phyloP scores from a whole-genome alignment of 2,113 vertebrate genomes.

The Lepus timidus region DNA sequence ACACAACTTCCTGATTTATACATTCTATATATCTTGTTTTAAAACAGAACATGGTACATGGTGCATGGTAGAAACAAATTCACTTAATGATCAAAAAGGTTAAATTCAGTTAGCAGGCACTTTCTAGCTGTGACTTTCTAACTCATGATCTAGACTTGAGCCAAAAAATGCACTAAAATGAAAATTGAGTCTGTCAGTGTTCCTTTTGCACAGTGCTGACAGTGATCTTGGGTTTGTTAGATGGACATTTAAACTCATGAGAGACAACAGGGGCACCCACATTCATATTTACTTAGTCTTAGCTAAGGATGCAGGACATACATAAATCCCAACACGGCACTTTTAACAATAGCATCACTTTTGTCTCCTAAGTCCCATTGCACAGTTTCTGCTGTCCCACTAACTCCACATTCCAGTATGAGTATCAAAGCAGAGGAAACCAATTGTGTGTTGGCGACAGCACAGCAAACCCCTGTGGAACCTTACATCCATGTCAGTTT shows the following conservation, averaged over 20 bases:
- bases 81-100: constrained; percentile 20
- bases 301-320: neutral
- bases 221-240: neutral
- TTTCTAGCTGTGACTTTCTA: neutral
- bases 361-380: neutral
- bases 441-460: no score
- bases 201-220: no score
- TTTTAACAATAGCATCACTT: no score
- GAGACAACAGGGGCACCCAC: neutral
- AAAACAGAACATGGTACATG: neutral
- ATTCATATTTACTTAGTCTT: neutral
- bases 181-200: no score
- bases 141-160: neutral
- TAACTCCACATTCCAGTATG: neutral
- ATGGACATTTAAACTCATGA: neutral
- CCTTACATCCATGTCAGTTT: neutral
- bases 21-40: neutral
- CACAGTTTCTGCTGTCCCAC: neutral
- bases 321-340: no score
- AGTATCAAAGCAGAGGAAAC: neutral
- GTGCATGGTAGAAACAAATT: neutral
- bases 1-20: neutral
- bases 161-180: no score
- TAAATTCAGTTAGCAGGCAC: neutral
- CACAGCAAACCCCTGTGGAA: no score